Base-by-base conservation (phyloP, 2,888 invertebrate species). In the Dendrolimus pini region DNA sequence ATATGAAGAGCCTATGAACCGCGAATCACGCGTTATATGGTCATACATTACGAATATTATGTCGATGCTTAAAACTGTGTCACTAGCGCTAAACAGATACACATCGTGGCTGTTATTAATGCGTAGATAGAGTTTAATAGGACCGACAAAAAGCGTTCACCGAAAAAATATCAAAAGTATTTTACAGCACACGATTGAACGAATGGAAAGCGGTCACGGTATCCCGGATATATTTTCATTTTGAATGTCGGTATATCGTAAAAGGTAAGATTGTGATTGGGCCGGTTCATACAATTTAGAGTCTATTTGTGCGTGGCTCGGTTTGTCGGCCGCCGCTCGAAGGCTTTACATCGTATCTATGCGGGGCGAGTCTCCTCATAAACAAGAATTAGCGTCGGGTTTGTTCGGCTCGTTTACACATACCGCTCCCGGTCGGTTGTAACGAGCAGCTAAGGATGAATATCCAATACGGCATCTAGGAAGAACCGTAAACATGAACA, bases 381-480 rank as follows among this genome's bases (percentile, higher is more conserved):
- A 89, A 89, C 83, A 82, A 87, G 89, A 85, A 89, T 89, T 88
- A 89, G 83, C 83, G 83, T 85, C 85, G 80, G 76, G 82, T 80
- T 77, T 74, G 81, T 78, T 82, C 77, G 78, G 78, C 82, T 85
- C 87, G 89, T 88, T 88, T 88, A 88, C 89, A 89, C 86, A 86
- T 83, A 83, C 86, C 85, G 83, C 83, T 81, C 80, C 81, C 74
- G 80, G 78, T 77, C 70, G 77, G 78, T 70, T 79, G 77, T 87
- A 88, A 88, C 86, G 83, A 88, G 82, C 74, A 65, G 61, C 68
- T 62, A 68, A 60, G 59, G 72, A 66, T 69, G 75, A 78, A 80
- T 76, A 77, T 73, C 85, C 80, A 80, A 82, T 82, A 83, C 80
- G 81, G 78, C 74, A 72, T 82, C 78, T 73, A 83, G 85, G 85